Percentiles rank a stretch among this genome's conserved stretches.
These are phyloP conservation scores for Discoglossus pictus DNA, from an alignment of 2,797 vertebrate genomes.

Conservation along the genomic window DNA sequence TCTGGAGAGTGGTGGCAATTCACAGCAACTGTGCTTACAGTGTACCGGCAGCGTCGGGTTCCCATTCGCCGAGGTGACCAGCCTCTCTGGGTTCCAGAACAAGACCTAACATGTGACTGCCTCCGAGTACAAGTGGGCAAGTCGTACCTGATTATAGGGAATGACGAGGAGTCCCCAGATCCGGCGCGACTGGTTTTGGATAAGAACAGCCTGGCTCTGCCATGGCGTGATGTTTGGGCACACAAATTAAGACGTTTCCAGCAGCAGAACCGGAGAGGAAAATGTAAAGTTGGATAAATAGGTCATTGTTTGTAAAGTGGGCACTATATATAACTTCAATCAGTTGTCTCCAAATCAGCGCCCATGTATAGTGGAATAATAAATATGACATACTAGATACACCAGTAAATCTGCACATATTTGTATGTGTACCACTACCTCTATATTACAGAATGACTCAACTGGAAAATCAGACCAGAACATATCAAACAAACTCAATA, in stretches of 20 bases:
- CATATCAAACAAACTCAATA: background rate
- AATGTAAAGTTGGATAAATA: conserved; percentile 62
- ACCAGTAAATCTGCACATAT: conserved; percentile 6
- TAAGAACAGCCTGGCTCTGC: conserved; percentile 80
- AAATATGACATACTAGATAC: conserved; percentile 13
- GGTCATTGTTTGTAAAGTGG: background rate
- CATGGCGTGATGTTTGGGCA: conserved; percentile 88
- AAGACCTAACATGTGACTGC: conserved; percentile 82
- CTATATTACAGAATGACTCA: conserved; percentile 18
- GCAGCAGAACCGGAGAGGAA: conserved; percentile 78
- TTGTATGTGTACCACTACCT: conserved; percentile 30
- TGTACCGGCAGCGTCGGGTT: conserved; percentile 72
- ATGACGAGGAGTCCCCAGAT: conserved; percentile 71
- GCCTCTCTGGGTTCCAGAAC: conserved; percentile 82
- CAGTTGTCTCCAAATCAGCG: conserved; percentile 15
- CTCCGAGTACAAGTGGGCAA: conserved; percentile 74
- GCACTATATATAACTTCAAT: background rate
- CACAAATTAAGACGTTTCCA: conserved; percentile 81
- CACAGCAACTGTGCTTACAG: conserved; percentile 74
- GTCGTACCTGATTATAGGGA: conserved; percentile 76
- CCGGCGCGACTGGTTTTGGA: conserved; percentile 79
- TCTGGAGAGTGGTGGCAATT: conserved; percentile 85
- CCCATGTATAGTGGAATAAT: conserved; percentile 26
- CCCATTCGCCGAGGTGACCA: conserved; percentile 73
- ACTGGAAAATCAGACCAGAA: conserved; percentile 22